These are phyloP conservation scores for Aphidoletes aphidimyza DNA, from an alignment of 2,888 invertebrate species.

Conservation along the genomic window DNA sequence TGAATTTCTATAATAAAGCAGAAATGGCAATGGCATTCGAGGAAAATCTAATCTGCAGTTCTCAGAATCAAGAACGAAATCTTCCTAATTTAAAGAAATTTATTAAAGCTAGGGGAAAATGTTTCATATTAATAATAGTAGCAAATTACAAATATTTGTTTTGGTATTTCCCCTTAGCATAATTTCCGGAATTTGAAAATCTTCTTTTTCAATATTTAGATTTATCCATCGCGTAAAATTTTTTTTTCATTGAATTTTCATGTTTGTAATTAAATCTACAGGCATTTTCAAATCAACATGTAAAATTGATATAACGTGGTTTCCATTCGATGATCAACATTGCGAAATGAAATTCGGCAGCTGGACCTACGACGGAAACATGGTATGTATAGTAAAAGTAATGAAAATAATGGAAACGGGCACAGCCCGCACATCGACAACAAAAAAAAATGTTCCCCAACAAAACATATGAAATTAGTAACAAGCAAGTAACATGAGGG, in stretches of 20 bases:
- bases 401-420: not conserved
- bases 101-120: too few relatives aligned
- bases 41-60: too few relatives aligned
- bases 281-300: slow-evolving; percentile 99
- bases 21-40: too few relatives aligned
- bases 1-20: too few relatives aligned
- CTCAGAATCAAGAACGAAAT: too few relatives aligned
- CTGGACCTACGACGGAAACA: slow-evolving; percentile 99
- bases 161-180: too few relatives aligned
- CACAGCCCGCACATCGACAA: not conserved
- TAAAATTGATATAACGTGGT: slow-evolving; percentile 99
- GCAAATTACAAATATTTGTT: too few relatives aligned
- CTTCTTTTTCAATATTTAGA: not conserved
- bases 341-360: slow-evolving; percentile 99
- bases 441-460: not conserved
- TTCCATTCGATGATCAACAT: slow-evolving; percentile 99
- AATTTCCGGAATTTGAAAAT: not conserved
- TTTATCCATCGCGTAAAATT: not conserved
- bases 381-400: slow-evolving; percentile 71
- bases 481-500: not conserved
- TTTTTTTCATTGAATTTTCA: not conserved
- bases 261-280: not conserved
- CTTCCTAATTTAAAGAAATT: too few relatives aligned
- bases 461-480: not conserved
- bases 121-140: too few relatives aligned